Base-by-base conservation (phyloP, 2,113 vertebrate species). In the Podarcis raffonei region DNA sequence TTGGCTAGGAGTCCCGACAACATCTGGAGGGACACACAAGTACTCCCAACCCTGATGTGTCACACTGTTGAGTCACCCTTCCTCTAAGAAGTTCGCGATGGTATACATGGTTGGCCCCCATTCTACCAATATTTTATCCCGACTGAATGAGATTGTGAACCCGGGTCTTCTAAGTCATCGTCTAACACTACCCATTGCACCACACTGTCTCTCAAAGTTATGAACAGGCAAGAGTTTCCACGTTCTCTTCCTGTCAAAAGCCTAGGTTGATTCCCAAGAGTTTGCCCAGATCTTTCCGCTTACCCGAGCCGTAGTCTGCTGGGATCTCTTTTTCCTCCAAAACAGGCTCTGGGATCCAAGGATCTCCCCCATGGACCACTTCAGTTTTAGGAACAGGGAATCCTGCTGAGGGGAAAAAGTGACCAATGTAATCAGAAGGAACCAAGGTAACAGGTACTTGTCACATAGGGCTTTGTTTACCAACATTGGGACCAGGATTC, bases 281-380 rank as follows among this genome's bases (percentile, higher is more conserved):
- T 66, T 68, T 35, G 6, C 16, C 30, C 35, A 23, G 15, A 83
- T 30, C 5, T 32, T 83, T 75, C 32, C 42, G 22, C 8, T 84
- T 53, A 89, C 87, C 87, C 5, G 87, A 84, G 18, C 72, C 27
- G 32, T 84, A 89, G 25, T 89, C 87, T 27, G 42, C 27, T 83
- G 81, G 81, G 59, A 88, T 88, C 74, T 88, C 87, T 8, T 22
- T 84, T 37, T 89, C 74, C 42, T 89, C 39, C 30, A 74, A 78
- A 78, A 69, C 16, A 78, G 87, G 81, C 62, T 89, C 81, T 3
- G 81, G 87, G 69, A 84, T 89, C 87, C 87, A 89, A n/a, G 87
- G 59, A 77, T 89, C 81, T 57, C 81, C 62, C 12, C 74, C 87
- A 89, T 69, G 87, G 74, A 89, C 77, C 74, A 78, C 81, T 53